Evolutionary conservation across 1,140 invertebrate genomes (phyloP).

Genomic region (Marisa cornuarietis): DNA sequence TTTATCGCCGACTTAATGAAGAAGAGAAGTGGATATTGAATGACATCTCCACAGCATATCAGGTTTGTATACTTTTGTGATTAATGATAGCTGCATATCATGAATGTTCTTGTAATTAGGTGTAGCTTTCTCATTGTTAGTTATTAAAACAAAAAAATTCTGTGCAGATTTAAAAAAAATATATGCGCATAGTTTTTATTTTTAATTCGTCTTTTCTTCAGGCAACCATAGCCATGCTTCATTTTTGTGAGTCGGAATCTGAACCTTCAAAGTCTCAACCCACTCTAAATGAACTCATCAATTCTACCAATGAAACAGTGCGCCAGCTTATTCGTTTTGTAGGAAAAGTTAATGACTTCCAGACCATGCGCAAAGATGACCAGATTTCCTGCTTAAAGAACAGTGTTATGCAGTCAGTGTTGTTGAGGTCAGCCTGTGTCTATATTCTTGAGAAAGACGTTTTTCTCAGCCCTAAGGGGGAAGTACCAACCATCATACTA

Average conservation of each 20-base stretch:
- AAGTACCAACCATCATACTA: constrained; percentile 55
- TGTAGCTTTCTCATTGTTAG: not conserved
- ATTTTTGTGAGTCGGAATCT: constrained; percentile 33
- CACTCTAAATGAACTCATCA: constrained; percentile 48
- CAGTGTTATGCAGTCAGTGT: constrained; percentile 47
- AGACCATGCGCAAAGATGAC: constrained; percentile 44
- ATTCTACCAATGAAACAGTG: constrained; percentile 50
- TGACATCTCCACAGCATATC: constrained; percentile 36
- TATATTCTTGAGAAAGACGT: constrained; percentile 49
- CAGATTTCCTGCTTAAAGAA: constrained; percentile 47
- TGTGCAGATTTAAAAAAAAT: not conserved
- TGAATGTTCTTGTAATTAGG: not conserved
- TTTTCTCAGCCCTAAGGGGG: constrained; percentile 50
- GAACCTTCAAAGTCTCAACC: constrained; percentile 32
- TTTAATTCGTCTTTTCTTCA: constrained; percentile 32
- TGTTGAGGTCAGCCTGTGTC: constrained; percentile 51
- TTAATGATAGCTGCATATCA: not conserved
- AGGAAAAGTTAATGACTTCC: constrained; percentile 49
- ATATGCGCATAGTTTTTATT: not conserved
- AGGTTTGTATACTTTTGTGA: not conserved
- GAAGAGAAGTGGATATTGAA: constrained; percentile 39
- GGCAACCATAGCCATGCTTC: constrained; percentile 42
- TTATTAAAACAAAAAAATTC: not conserved
- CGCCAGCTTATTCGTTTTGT: constrained; percentile 52
- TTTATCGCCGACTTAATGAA: constrained; percentile 33